Base-by-base conservation (phyloP, 2,888 invertebrate species). In the Drosophila suboccidentalis region DNA sequence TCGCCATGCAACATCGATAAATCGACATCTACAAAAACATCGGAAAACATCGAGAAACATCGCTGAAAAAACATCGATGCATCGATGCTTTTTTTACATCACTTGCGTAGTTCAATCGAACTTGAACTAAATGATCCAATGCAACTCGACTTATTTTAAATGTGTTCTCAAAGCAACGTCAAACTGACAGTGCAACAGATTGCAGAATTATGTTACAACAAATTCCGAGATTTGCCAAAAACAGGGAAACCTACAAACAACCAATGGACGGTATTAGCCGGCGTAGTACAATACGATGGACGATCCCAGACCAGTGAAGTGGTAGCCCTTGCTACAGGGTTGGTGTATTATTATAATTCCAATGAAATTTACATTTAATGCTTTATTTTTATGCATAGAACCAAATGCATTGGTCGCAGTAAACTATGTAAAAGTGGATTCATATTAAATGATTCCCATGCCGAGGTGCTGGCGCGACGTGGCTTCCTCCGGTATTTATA, bases 361-460 rank as follows among this genome's bases (percentile, higher is more conserved):
- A 39, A 3, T 22, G 17, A n/a, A 41, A 6, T 3, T 15, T 26
- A 13, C 17, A 9, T 9, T 10, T 41, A 34, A 15, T 61, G 8
- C 3, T 36, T 4, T 9, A 26, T 34, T 1, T 6, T 29, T 46
- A 61, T 55, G n/a, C 19, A 97, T 3, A 98, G 98, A 0, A 96
- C 98, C 0, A 98, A 98, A 93, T 98, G 98, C 92, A 94, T 98
- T 73, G 98, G 98, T 1, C 94, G 94, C 62, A 92, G 93, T 3
- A 95, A 95, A 91, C 93, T 96, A 93, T 95, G 95, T 58, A 87
- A 93, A 2, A 91, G 91, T 32, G 98, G 98, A 1, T 94, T 95
- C 82, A 94, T 96, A 69, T 87, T 99, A 13, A 97, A 97, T 91
- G 98, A 99, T 92, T 97, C 97, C 41, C 98, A 99, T 93, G 98